These are phyloP conservation scores for Metridium senile DNA, from an alignment of 92 coral and sea anemone genomes.

Conservation along the genomic window DNA sequence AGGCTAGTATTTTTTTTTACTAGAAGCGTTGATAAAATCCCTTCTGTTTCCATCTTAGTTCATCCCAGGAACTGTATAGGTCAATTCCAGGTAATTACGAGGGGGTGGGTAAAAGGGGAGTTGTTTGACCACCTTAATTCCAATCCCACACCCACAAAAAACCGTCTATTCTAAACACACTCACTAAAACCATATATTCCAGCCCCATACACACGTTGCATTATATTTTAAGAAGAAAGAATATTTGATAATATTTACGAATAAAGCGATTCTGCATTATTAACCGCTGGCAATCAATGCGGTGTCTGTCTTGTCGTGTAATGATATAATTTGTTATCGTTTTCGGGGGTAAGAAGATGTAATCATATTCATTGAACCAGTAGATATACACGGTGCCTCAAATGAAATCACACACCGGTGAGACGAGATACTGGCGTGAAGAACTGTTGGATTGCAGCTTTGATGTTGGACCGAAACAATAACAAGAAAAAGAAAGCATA, in stretches of 20 bases:
- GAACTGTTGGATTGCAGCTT: background rate
- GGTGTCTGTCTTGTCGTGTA: background rate
- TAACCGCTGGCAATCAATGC: background rate
- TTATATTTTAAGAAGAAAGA: too few relatives aligned
- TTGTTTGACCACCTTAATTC: background rate
- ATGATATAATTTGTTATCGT: background rate
- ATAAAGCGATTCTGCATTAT: background rate
- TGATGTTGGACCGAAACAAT: slow-evolving; percentile 13
- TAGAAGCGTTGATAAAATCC: too few relatives aligned
- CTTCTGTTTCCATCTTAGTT: too few relatives aligned
- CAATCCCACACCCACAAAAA: background rate
- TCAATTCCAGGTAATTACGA: background rate
- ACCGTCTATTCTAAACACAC: too few relatives aligned
- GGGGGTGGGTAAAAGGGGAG: background rate
- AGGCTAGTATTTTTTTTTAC: too few relatives aligned
- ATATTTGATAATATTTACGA: too few relatives aligned
- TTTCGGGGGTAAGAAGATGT: background rate
- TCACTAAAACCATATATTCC: too few relatives aligned
- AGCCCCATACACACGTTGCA: background rate
- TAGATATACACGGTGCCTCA: background rate
- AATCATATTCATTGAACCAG: slow-evolving; percentile 2
- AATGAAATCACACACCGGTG: slow-evolving; percentile 8
- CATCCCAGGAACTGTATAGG: background rate
- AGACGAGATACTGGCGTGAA: background rate
- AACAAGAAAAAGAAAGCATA: background rate